phyloP scores from a whole-genome alignment of 1,140 invertebrate species.

The Chrysopa pallens region DNA sequence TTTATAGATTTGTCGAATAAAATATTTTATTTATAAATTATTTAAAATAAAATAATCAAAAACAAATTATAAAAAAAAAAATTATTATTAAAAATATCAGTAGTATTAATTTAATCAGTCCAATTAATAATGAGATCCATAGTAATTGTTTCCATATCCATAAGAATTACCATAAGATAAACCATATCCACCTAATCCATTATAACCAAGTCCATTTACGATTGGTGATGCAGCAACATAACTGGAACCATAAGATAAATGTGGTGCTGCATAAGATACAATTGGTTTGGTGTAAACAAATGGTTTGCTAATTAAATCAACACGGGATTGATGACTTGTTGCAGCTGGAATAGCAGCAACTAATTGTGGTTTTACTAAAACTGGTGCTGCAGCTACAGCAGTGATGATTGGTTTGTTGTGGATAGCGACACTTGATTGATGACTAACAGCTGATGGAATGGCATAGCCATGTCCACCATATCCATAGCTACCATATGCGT shows the following conservation, averaged over 20 bases:
- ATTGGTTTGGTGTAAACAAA: too few species aligned
- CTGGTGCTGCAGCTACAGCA: slow-evolving; percentile 7
- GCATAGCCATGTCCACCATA: not conserved
- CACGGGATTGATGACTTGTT: slow-evolving; percentile 7
- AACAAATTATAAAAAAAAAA: too few species aligned
- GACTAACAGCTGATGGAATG: slow-evolving; percentile 3
- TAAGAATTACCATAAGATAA: too few species aligned
- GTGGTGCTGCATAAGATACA: slow-evolving; percentile 5
- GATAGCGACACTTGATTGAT: slow-evolving; percentile 19
- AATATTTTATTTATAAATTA: too few species aligned
- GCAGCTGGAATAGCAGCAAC: slow-evolving; percentile 3
- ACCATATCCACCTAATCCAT: too few species aligned
- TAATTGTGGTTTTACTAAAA: slow-evolving; percentile 7
- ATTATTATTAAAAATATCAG: too few species aligned
- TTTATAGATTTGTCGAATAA: too few species aligned
- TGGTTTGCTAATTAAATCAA: slow-evolving; percentile 5
- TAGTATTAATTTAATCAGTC: too few species aligned
- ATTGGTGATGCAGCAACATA: too few species aligned
- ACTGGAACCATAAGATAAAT: not conserved
- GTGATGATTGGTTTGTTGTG: slow-evolving; percentile 18
- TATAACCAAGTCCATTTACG: too few species aligned
- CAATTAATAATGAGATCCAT: not conserved
- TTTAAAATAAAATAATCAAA: too few species aligned
- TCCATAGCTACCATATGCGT: slow-evolving; percentile 1
- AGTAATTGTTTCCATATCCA: not conserved